These are phyloP conservation scores for Itoplectis maculator DNA, from an alignment of 2,888 invertebrate species.

Conservation along the genomic window DNA sequence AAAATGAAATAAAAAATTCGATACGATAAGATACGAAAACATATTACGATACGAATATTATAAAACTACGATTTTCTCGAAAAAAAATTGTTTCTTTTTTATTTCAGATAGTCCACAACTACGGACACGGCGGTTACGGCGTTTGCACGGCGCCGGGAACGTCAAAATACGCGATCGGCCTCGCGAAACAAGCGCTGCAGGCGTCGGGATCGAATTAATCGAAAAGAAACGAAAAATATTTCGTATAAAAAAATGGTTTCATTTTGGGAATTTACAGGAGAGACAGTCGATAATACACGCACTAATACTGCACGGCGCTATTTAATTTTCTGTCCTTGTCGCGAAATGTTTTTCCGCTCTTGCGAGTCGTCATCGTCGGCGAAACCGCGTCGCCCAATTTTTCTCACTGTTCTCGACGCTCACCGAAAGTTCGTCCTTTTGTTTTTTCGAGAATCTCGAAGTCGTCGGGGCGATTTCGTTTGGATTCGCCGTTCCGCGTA, in stretches of 20 bases:
- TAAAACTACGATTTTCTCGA: too few relatives aligned
- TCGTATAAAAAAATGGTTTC: conserved; percentile 66
- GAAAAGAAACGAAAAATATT: conserved; percentile 13
- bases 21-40: too few relatives aligned
- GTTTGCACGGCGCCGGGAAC: conserved; percentile 96
- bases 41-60: too few relatives aligned
- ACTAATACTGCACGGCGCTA: conserved; percentile 76
- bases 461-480: conserved; percentile 4
- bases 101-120: conserved; percentile 92
- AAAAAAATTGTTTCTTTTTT: too few relatives aligned
- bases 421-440: conserved; percentile 12
- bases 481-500: neutral
- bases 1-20: too few relatives aligned
- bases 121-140: conserved; percentile 98
- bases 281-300: conserved; percentile 72
- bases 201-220: conserved; percentile 72
- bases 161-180: conserved; percentile 90
- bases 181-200: conserved; percentile 88
- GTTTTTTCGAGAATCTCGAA: neutral
- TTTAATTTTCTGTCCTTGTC: conserved; percentile 51
- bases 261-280: conserved; percentile 72
- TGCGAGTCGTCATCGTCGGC: conserved; percentile 59
- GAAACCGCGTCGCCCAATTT: conserved; percentile 55
- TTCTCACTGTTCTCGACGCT: conserved; percentile 54
- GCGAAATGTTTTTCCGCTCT: conserved; percentile 59